Base-by-base conservation (phyloP, 2,113 vertebrate species). In the Tyto alba region DNA sequence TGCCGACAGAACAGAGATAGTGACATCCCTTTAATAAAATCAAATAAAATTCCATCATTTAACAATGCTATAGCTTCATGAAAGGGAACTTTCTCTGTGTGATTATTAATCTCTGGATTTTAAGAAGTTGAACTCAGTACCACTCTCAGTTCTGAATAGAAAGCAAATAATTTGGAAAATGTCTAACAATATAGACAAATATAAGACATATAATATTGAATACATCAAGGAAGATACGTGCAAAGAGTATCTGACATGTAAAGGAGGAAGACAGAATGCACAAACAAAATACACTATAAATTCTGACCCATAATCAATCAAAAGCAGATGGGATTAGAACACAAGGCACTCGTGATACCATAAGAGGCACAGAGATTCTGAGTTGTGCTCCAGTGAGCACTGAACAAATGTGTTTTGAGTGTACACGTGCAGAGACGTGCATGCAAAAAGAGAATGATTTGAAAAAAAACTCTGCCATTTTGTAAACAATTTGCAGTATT, bases 51-150 rank as follows among this genome's bases (percentile, higher is more conserved):
- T 47, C 40, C 68, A 36, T 52, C 32, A 75, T 26, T 59, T 82
- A 50, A 76, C 0, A 0, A 63, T 13, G 23, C 32, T 57, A 69
- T 1, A 36, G 34, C 3, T 16, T 64, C 20, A 38, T 9, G 6
- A 68, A 88, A 91, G 4, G 19, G 20, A 45, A 52, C 11, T 38
- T 63, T 27, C n/a, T 34, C 2, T 25, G 20, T 25, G 7, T 45
- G 55, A 56, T 48, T 12, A 57, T 18, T 34, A 63, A 75, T 45
- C 12, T 45, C 16, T 48, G 74, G 23, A 69, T 62, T 74, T 62
- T 38, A 50, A 23, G 6, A 40, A 53, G 45, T 2, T 67, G 41
- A 66, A 72, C 45, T 67, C 27, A 30, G 20, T 48, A 62, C 5
- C 16, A 15, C 11, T 19, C 34, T 72, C 41, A 15, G 36, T 25